These are phyloP conservation scores for Gallirallus australis DNA, from an alignment of 2,797 vertebrate species.

Conservation along the genomic window DNA sequence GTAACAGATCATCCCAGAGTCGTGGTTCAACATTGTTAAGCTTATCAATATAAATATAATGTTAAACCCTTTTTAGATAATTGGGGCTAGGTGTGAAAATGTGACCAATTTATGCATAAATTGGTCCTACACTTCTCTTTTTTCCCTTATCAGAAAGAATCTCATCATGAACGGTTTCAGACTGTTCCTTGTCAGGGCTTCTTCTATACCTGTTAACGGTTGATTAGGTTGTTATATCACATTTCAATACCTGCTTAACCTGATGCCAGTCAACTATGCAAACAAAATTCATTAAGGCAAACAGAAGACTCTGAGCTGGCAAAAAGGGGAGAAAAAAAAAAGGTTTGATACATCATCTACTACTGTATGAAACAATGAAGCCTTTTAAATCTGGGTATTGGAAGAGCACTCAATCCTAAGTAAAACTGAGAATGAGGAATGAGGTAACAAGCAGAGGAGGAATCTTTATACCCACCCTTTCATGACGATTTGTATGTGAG, in stretches of 20 bases:
- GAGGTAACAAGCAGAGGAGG: neutral
- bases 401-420: neutral
- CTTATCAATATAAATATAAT: constrained; percentile 84
- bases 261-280: constrained; percentile 61
- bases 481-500: neutral
- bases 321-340: neutral
- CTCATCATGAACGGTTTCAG: constrained; percentile 58
- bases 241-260: constrained; percentile 53
- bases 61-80: constrained; percentile 82
- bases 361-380: neutral
- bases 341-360: neutral
- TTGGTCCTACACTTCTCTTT: constrained; percentile 72
- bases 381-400: neutral
- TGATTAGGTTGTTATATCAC: constrained; percentile 66
- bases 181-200: constrained; percentile 62
- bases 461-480: neutral
- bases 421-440: constrained; percentile 7
- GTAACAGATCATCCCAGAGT: constrained; percentile 81
- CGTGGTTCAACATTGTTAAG: constrained; percentile 81
- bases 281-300: constrained; percentile 69
- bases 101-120: constrained; percentile 78
- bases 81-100: constrained; percentile 82
- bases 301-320: constrained; percentile 9
- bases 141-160: constrained; percentile 67
- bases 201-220: constrained; percentile 68